Evolutionary conservation across 2,113 vertebrate genomes (phyloP), one percentile per base, ranked within the genome.

Genomic region (Fregata magnificens): DNA sequence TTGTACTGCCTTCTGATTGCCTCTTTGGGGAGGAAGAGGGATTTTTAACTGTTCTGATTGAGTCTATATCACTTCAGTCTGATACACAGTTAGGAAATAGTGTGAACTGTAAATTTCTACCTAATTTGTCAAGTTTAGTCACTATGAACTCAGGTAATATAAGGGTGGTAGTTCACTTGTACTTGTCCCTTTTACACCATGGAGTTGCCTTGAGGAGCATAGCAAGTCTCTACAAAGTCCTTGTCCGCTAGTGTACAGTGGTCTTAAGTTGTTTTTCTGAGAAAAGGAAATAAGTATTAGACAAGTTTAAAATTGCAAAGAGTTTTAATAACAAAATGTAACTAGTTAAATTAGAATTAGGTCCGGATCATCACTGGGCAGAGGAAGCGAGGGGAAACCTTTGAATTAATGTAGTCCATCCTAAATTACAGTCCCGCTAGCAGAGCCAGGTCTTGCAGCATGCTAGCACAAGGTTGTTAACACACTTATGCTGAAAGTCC

Each of bases 401-500:
- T 45, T 32, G 47, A 67, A 18, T 66, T 52, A 5, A 16, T 3
- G 3, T 3, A 55, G 36, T 40, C 28, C 8, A 5, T 45, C 74
- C 31, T 29, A 36, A 87, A 69, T 53, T 36, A 13, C 21, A 53
- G 6, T 4, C 10, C 18, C 25, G 36, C 10, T 15, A 14, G 9
- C 34, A 58, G 31, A 55, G 34, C 52, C 79, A 58, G 13, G 6
- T 38, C 52, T 69, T 63, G 21, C 61, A 87, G 12, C 32, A 1
- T 5, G 28, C 10, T 34, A 31, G 3, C 10, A 2, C 11, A 6
- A 14, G 10, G 8, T 6, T 31, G 4, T 52, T 36, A 24, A 7
- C 15, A 3, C 5, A 0, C 14, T 40, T 3, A 1, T 3, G 5
- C 42, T 38, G 24, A 55, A 29, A 56, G n/a, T 52, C 61, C 40